Percentiles rank a stretch among this genome's conserved stretches.
These are phyloP conservation scores for Microplitis deprimator DNA, from an alignment of 2,888 invertebrate genomes.

Conservation along the genomic window DNA sequence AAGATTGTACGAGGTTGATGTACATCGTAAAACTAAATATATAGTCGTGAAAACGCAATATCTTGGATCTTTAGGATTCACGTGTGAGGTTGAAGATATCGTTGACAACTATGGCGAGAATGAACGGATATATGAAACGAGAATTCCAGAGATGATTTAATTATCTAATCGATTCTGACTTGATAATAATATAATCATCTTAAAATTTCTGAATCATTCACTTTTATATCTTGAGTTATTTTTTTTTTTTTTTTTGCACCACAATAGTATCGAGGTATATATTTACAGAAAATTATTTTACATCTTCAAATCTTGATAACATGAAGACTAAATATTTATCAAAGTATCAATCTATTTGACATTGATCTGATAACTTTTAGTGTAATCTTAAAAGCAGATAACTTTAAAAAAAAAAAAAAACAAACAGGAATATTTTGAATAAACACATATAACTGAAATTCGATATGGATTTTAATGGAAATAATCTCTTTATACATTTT, in stretches of 20 bases:
- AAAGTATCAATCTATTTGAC: not conserved
- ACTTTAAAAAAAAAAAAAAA: not conserved
- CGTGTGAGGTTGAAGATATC: not conserved
- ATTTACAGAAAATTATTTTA: not conserved
- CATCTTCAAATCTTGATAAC: not conserved
- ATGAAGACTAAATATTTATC: not conserved
- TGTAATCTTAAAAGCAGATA: not conserved
- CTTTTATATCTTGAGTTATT: not conserved
- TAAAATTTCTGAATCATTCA: not conserved
- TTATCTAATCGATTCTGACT: slow-evolving; percentile 7
- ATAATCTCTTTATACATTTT: too few relatives aligned
- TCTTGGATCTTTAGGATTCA: slow-evolving; percentile 22
- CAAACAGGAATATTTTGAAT: too few relatives aligned
- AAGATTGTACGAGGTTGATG: slow-evolving; percentile 34
- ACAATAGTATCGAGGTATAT: not conserved
- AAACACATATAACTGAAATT: too few relatives aligned
- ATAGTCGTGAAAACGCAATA: slow-evolving; percentile 14
- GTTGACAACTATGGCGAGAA: not conserved
- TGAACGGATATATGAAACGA: not conserved
- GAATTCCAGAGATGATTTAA: not conserved
- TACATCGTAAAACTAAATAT: slow-evolving; percentile 37
- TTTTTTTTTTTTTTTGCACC: not conserved
- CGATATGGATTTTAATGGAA: too few relatives aligned
- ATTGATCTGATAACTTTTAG: not conserved
- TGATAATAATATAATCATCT: not conserved